Conservation (phyloP, 2,113 vertebrate genomes). For the Henicopernis longicauda region DNA sequence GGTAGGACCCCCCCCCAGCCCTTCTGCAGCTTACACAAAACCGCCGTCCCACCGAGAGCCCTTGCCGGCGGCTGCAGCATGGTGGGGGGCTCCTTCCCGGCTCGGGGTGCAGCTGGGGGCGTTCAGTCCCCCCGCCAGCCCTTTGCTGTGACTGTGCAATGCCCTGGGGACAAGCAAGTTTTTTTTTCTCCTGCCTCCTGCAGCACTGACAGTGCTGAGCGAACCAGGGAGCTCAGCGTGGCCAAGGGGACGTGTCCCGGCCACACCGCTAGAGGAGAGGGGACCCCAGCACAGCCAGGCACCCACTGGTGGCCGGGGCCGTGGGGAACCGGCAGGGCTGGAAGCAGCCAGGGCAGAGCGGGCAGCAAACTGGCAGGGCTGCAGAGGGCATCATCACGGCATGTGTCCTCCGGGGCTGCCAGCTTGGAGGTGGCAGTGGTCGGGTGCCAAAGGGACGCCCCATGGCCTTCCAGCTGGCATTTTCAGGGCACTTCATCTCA, state of each 20-base stretch:
- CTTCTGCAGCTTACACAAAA: background rate
- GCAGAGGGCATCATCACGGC: background rate
- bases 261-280: background rate
- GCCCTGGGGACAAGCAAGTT: background rate
- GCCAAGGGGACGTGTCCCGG: background rate
- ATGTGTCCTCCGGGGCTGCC: rapidly evolving
- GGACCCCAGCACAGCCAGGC: background rate
- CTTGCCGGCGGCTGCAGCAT: rapidly evolving
- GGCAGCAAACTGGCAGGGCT: background rate
- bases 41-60: background rate
- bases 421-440: background rate
- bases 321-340: background rate
- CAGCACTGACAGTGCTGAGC: background rate
- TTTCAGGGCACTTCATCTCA: background rate
- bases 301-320: rapidly evolving
- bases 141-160: background rate
- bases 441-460: background rate
- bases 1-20: background rate
- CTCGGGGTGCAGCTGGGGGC: background rate
- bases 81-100: background rate
- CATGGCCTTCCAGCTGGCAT: too few species aligned
- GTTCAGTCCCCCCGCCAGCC: background rate
- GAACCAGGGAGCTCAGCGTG: background rate
- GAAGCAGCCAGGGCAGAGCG: background rate
- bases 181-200: background rate